phyloP scores from a whole-genome alignment of 2,888 invertebrate genomes.

The Pachliopta kotzebuea region DNA sequence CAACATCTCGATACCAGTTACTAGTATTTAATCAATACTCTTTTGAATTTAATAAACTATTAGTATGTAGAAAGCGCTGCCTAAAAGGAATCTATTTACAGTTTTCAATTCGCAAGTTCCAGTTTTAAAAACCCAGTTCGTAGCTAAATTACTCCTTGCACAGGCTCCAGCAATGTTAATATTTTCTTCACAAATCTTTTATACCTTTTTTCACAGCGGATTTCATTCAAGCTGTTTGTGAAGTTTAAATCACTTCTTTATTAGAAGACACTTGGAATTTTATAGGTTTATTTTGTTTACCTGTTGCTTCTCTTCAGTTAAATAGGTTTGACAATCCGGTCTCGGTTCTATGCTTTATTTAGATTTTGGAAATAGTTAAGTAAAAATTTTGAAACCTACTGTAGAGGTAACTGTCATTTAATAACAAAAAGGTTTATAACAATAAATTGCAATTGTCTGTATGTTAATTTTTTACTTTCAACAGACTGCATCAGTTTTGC shows the following conservation, averaged over 20 bases:
- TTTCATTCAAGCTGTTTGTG: slow-evolving; percentile 24
- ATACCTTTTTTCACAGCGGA: slow-evolving; percentile 21
- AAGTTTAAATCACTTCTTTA: slow-evolving; percentile 28
- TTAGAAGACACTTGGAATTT: slow-evolving; percentile 22
- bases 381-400: background rate
- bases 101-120: slow-evolving; percentile 19
- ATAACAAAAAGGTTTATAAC: background rate
- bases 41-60: no score
- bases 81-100: slow-evolving; percentile 11
- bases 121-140: slow-evolving; percentile 15
- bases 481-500: no score
- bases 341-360: background rate
- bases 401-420: background rate
- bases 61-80: background rate
- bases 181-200: slow-evolving; percentile 28
- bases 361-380: background rate
- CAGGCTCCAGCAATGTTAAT: slow-evolving; percentile 24
- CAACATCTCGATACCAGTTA: no score
- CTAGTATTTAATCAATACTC: no score
- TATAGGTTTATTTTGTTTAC: slow-evolving; percentile 21
- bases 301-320: slow-evolving; percentile 11
- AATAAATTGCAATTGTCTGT: background rate
- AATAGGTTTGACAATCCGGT: background rate
- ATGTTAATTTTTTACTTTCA: no score
- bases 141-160: slow-evolving; percentile 17